Conservation (phyloP, 2,113 vertebrate genomes). For the Callorhinus ursinus region DNA sequence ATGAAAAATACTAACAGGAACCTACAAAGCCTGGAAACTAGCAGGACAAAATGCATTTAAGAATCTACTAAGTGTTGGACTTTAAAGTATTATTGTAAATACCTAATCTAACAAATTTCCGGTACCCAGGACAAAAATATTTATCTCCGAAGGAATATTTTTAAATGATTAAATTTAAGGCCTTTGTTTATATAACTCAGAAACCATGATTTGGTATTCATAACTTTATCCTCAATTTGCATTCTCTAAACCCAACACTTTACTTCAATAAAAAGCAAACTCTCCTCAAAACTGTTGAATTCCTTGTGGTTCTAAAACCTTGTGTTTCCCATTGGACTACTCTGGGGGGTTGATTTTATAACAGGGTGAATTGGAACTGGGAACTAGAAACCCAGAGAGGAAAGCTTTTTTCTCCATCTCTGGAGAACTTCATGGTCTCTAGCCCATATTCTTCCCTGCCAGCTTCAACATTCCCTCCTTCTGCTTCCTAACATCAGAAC, state of each 20-base stretch:
- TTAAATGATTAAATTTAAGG: neutral
- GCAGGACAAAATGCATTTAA: neutral
- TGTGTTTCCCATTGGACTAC: neutral
- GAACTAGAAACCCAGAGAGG: neutral
- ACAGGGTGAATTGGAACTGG: neutral
- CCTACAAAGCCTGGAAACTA: neutral
- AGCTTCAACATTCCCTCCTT: neutral
- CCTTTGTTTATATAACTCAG: neutral
- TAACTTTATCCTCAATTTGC: neutral
- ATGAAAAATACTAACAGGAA: neutral
- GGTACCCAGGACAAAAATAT: neutral
- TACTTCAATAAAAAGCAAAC: neutral
- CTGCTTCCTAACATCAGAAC: neutral
- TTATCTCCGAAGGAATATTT: neutral
- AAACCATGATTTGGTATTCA: neutral
- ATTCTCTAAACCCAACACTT: neutral
- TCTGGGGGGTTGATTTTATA: neutral
- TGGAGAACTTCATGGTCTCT: neutral
- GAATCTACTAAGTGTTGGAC: neutral
- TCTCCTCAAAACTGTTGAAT: neutral
- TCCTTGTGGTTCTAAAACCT: neutral
- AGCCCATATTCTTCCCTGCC: neutral
- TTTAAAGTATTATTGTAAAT: neutral
- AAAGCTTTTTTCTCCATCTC: neutral
- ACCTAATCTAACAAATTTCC: neutral